Conservation (phyloP, 2,113 vertebrate species). For the Rhombomys opimus region DNA sequence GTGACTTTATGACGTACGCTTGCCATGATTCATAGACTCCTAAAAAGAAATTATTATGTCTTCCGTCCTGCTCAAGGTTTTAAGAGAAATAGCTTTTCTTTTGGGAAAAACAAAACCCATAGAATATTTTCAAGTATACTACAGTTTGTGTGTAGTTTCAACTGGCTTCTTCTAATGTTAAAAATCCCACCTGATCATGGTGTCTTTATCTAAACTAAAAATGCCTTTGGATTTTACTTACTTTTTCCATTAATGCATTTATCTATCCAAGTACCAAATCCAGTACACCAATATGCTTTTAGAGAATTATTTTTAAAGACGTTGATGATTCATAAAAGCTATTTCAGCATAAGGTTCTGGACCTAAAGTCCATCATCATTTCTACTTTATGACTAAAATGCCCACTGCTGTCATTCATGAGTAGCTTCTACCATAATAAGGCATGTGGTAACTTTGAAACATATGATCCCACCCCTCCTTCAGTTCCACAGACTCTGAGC, state of each 20-base stretch:
- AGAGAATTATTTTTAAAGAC: constrained; percentile 29
- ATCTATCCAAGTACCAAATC: not conserved
- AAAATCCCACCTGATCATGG: not conserved
- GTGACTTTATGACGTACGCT: not conserved
- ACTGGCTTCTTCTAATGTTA: not conserved
- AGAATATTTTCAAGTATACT: not conserved
- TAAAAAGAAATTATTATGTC: not conserved
- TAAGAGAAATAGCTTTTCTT: not conserved
- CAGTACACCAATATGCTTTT: not conserved
- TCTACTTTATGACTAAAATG: constrained; percentile 19
- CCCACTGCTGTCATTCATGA: not conserved
- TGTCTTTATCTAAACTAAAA: not conserved
- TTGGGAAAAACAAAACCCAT: not conserved
- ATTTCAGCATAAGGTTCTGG: not conserved
- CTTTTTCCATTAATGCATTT: not conserved
- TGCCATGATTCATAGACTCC: not conserved
- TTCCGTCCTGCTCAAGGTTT: not conserved
- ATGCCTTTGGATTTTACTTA: constrained; percentile 3
- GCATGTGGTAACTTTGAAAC: not conserved
- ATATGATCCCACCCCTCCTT: not conserved
- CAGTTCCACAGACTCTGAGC: not conserved
- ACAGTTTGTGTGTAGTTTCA: not conserved
- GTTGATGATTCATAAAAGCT: constrained; percentile 33
- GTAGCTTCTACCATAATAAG: not conserved
- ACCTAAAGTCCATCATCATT: not conserved